phyloP scores from a whole-genome alignment of 2,113 vertebrate species.

The Dicerorhinus sumatrensis region DNA sequence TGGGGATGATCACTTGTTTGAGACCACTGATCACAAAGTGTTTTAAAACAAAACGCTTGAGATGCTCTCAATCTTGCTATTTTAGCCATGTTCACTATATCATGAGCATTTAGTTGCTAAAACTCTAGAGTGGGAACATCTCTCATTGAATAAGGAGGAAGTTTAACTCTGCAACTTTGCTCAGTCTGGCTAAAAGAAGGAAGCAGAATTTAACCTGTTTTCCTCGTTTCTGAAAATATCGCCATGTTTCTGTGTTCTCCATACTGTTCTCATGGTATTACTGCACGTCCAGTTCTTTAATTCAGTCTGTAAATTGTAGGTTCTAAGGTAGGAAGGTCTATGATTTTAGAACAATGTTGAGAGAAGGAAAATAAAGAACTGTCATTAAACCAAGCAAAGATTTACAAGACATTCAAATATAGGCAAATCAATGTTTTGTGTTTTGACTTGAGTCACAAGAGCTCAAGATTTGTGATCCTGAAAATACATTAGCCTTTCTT shows the following conservation, averaged over 20 bases:
- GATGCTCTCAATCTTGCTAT: neutral
- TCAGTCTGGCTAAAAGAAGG: neutral
- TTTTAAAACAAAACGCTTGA: neutral
- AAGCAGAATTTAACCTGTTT: neutral
- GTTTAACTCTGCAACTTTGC: neutral
- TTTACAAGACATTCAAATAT: constrained; percentile 65
- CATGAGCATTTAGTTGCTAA: neutral
- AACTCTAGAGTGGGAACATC: neutral
- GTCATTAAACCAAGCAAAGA: constrained; percentile 44
- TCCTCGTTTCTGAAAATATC: neutral
- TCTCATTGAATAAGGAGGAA: neutral
- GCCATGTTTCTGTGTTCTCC: neutral
- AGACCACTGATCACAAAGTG: neutral
- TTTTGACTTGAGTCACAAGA: neutral
- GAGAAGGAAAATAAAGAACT: neutral
- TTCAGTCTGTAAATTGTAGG: neutral
- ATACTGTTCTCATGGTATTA: neutral
- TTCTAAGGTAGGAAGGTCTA: neutral
- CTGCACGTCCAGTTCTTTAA: neutral
- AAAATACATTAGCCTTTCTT: neutral
- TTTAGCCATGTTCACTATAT: neutral
- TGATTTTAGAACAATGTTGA: neutral
- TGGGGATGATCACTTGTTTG: neutral
- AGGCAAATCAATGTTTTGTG: constrained; percentile 55
- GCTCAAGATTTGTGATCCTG: neutral